These are phyloP conservation scores for Datnioides undecimradiatus DNA, from an alignment of 2,113 vertebrate genomes.

Conservation along the genomic window DNA sequence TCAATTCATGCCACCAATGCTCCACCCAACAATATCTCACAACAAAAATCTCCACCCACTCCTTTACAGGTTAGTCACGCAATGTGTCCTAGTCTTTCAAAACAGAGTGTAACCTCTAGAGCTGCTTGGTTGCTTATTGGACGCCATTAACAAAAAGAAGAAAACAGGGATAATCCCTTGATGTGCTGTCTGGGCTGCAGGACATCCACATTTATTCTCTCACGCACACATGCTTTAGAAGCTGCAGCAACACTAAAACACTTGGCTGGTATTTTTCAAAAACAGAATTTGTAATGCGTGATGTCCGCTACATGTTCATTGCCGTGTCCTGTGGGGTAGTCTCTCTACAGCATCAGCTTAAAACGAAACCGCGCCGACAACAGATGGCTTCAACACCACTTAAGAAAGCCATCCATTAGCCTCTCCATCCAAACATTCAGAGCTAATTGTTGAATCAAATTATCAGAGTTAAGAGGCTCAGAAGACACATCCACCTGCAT, in stretches of 20 bases:
- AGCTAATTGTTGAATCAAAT: conserved; percentile 89
- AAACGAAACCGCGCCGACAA: conserved; percentile 84
- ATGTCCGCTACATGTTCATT: conserved; percentile 22
- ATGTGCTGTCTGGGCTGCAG: conserved; percentile 1
- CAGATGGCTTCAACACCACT: conserved; percentile 89
- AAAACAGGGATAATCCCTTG: conserved; percentile 32
- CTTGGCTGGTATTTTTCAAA: not conserved
- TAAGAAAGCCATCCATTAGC: conserved; percentile 81
- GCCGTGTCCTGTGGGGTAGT: conserved; percentile 4
- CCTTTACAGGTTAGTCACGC: conserved; percentile 39
- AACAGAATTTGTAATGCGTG: not conserved
- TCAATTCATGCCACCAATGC: conserved; percentile 8
- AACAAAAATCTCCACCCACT: conserved; percentile 4
- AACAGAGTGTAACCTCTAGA: conserved; percentile 12
- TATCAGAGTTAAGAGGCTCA: conserved; percentile 89
- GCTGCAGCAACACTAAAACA: not conserved
- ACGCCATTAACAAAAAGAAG: conserved; percentile 20
- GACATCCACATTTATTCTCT: conserved; percentile 29
- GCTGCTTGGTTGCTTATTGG: conserved; percentile 15
- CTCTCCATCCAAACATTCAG: conserved; percentile 82
- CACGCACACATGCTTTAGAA: conserved; percentile 8
- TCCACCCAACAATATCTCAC: conserved; percentile 34
- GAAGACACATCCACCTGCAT: conserved; percentile 54
- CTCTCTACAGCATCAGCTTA: conserved; percentile 83
- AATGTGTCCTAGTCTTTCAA: conserved; percentile 30